phyloP scores from a whole-genome alignment of 1,140 invertebrate species.

The Andrena cerasifolii region DNA sequence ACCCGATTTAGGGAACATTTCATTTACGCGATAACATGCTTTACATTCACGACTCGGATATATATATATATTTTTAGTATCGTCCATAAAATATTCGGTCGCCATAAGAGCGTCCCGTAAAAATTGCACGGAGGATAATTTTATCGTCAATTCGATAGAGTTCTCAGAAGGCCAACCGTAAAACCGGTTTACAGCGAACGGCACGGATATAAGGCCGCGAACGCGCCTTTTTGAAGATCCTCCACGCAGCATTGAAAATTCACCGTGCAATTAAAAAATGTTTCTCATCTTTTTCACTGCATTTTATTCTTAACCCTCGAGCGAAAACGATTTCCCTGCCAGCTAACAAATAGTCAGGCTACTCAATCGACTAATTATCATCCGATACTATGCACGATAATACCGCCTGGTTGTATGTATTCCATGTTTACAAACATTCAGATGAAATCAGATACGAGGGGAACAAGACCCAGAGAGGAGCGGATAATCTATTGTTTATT shows the following conservation, averaged over 20 bases:
- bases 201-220: background rate
- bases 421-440: slow-evolving; percentile 5
- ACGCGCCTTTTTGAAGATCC: background rate
- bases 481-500: no score
- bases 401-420: no score
- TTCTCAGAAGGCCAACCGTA: slow-evolving; percentile 16
- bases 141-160: slow-evolving; percentile 15
- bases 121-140: slow-evolving; percentile 14
- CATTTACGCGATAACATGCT: background rate
- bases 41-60: background rate
- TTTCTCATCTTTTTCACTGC: background rate
- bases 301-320: background rate
- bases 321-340: no score
- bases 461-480: background rate
- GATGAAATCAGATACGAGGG: no score
- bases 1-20: background rate
- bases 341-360: no score
- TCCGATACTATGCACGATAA: background rate
- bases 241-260: background rate
- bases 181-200: slow-evolving; percentile 33
- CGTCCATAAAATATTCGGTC: slow-evolving; percentile 2
- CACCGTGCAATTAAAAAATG: background rate
- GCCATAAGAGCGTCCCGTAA: background rate
- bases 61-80: background rate
- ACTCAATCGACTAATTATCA: no score